phyloP scores from a whole-genome alignment of 2,888 invertebrate species.

The Laothoe populi region DNA sequence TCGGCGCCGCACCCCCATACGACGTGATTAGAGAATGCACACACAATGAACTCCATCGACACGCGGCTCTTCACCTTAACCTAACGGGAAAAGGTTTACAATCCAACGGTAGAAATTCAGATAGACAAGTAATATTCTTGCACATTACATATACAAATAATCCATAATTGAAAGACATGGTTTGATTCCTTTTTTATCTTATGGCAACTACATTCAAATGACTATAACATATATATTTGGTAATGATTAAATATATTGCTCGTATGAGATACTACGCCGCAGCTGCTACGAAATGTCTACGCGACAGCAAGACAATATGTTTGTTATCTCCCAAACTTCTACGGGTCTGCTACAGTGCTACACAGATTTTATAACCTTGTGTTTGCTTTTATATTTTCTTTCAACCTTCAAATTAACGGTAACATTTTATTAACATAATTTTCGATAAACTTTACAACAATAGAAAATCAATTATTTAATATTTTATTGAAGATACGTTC shows the following conservation, averaged over 20 bases:
- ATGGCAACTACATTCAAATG: not conserved
- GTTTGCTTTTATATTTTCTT: not conserved
- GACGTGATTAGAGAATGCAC: conserved; percentile 42
- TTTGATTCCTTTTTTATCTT: conserved; percentile 28
- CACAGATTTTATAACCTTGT: not conserved
- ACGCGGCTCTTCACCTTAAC: conserved; percentile 36
- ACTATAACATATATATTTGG: not conserved
- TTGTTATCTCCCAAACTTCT: not conserved
- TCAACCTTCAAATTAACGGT: not conserved
- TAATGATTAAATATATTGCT: not conserved
- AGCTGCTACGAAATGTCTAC: conserved; percentile 2
- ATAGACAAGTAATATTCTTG: conserved; percentile 31
- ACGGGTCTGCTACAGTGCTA: not conserved
- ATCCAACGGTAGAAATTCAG: conserved; percentile 28
- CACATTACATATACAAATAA: conserved; percentile 26
- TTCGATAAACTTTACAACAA: not conserved
- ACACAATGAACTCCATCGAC: conserved; percentile 35
- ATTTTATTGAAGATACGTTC: not conserved
- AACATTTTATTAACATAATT: not conserved
- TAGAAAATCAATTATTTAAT: not conserved
- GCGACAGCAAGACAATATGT: not conserved
- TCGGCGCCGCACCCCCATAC: conserved; percentile 57
- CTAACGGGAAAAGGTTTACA: conserved; percentile 31
- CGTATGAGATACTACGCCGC: not conserved
- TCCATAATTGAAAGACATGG: conserved; percentile 8